Conservation (phyloP, 2,113 vertebrate species). For the Rhineura floridana region DNA sequence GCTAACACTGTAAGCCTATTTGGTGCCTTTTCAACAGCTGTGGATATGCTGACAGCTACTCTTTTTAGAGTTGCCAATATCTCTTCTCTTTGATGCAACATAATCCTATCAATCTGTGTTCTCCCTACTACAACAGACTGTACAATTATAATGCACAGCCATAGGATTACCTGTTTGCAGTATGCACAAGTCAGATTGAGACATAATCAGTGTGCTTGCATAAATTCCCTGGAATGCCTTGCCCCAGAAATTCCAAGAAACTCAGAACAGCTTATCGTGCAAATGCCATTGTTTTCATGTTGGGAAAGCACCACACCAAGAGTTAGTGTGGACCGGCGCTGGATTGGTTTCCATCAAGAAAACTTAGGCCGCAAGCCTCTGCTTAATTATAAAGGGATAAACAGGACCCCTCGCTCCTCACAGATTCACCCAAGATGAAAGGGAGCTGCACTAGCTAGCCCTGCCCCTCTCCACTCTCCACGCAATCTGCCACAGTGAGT, state of each 20-base stretch:
- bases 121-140: slow-evolving; percentile 34
- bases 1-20: not conserved
- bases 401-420: not conserved
- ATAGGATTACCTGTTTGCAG: slow-evolving; percentile 9
- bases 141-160: slow-evolving; percentile 26
- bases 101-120: slow-evolving; percentile 22
- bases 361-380: not conserved
- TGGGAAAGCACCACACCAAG: fast-evolving
- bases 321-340: not conserved
- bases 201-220: not conserved
- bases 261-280: not conserved
- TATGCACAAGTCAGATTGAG: not conserved
- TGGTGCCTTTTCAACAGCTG: slow-evolving; percentile 1
- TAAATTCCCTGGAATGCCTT: not conserved
- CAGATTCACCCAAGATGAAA: not conserved
- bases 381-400: not conserved
- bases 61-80: not conserved
- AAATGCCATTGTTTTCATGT: not conserved
- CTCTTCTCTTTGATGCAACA: slow-evolving; percentile 46
- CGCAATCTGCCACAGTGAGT: too few species aligned
- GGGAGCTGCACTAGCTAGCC: not conserved
- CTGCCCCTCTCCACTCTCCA: not conserved
- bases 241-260: slow-evolving; percentile 13
- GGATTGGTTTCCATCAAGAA: not conserved
- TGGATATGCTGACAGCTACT: not conserved